A percentile compares a stretch with the other conserved stretches of the same genome.
phyloP scores from a whole-genome alignment of 1,140 invertebrate genomes.

The Pararge aegeria region DNA sequence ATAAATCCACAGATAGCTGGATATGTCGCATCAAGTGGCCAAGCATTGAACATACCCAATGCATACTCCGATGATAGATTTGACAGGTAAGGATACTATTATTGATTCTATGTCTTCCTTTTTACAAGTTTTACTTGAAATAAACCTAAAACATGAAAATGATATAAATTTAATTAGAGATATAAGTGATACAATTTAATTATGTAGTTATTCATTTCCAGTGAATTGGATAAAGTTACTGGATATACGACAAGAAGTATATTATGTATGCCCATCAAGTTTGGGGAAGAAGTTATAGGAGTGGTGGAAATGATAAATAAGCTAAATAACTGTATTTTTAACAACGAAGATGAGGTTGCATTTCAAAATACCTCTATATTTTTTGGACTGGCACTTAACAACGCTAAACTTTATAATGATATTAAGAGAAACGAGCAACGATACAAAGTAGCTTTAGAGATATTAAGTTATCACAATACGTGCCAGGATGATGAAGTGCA shows the following conservation, averaged over 20 bases:
- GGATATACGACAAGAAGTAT: conserved; percentile 89
- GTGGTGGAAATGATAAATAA: conserved; percentile 96
- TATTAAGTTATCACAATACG: conserved; percentile 91
- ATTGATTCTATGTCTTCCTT: background rate
- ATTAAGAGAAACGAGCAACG: conserved; percentile 91
- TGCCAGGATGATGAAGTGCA: conserved; percentile 86
- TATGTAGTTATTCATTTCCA: conserved; percentile 34
- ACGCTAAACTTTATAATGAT: conserved; percentile 92
- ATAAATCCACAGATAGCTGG: conserved; percentile 81
- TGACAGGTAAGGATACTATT: conserved; percentile 79
- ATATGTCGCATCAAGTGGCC: conserved; percentile 87
- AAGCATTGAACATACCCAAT: conserved; percentile 88
- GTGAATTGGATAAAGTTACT: conserved; percentile 87
- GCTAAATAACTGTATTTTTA: conserved; percentile 83
- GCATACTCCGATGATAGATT: conserved; percentile 90
- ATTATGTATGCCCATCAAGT: conserved; percentile 93
- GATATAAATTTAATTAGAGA: background rate
- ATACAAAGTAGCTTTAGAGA: conserved; percentile 90
- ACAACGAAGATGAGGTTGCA: conserved; percentile 88
- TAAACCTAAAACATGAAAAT: too few species aligned
- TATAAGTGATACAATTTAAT: background rate
- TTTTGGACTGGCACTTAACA: conserved; percentile 91
- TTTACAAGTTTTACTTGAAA: too few species aligned
- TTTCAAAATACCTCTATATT: conserved; percentile 93
- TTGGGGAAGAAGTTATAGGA: conserved; percentile 87